Conservation (phyloP, 1,140 invertebrate genomes). For the Dolichoris vasculosae region DNA sequence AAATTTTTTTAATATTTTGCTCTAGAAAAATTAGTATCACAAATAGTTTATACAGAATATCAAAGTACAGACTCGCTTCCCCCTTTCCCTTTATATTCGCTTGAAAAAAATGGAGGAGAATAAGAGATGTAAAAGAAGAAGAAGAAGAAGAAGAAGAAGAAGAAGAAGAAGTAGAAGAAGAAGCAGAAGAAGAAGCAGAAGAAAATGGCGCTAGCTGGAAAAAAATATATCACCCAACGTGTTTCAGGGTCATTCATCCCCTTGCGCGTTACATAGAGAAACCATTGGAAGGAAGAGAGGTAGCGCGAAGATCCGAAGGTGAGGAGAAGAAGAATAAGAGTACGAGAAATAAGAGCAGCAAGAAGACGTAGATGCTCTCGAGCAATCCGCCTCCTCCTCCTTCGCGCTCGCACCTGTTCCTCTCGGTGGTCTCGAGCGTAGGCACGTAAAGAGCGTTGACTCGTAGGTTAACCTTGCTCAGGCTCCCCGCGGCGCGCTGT, state of each 20-base stretch:
- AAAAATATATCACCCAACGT: slow-evolving; percentile 2
- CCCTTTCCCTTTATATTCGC: background rate
- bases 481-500: slow-evolving; percentile 27
- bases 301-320: background rate
- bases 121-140: background rate
- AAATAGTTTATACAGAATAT: background rate
- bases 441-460: slow-evolving; percentile 47
- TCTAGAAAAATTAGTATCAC: background rate
- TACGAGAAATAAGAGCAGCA: background rate
- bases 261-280: background rate
- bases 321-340: background rate
- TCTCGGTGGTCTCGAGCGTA: background rate
- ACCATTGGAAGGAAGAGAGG: background rate
- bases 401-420: slow-evolving; percentile 20
- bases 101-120: background rate
- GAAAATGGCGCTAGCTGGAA: background rate
- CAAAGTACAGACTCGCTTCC: background rate
- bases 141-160: background rate
- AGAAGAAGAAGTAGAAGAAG: background rate
- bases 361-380: slow-evolving; percentile 16
- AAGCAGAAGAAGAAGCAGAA: background rate
- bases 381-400: background rate
- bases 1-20: background rate
- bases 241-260: slow-evolving; percentile 37
- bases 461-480: slow-evolving; percentile 53